Percentiles rank a stretch among this genome's conserved stretches.
phyloP scores from a whole-genome alignment of 1,140 invertebrate genomes.

The Eriosoma lanigerum region DNA sequence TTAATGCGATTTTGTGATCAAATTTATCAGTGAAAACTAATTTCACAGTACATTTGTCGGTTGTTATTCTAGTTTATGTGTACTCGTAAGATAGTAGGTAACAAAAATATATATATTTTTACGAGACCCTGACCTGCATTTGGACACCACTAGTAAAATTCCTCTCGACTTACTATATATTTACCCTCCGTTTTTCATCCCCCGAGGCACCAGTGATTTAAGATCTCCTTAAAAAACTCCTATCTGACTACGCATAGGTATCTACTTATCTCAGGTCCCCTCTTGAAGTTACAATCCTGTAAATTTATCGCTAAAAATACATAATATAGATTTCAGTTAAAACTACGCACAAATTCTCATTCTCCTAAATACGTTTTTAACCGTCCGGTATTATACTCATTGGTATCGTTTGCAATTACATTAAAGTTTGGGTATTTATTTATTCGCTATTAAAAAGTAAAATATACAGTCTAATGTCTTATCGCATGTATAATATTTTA shows the following conservation, averaged over 20 bases:
- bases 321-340: slow-evolving; percentile 15
- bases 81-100: background rate
- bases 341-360: background rate
- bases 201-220: slow-evolving; percentile 33
- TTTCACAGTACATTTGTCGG: slow-evolving; percentile 45
- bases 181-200: slow-evolving; percentile 27
- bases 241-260: slow-evolving; percentile 12
- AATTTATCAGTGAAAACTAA: slow-evolving; percentile 22
- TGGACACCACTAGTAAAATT: background rate
- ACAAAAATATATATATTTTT: slow-evolving; percentile 5
- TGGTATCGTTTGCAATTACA: background rate
- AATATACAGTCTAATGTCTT: too few relatives aligned
- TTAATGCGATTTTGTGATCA: slow-evolving; percentile 1
- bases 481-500: too few relatives aligned
- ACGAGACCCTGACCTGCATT: slow-evolving; percentile 8
- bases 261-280: background rate
- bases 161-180: background rate
- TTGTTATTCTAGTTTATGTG: background rate
- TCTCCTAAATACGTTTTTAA: slow-evolving; percentile 10
- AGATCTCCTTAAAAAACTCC: slow-evolving; percentile 21
- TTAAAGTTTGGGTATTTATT: background rate
- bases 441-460: background rate
- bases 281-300: slow-evolving; percentile 2
- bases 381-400: background rate
- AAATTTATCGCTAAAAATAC: slow-evolving; percentile 28